phyloP scores from a whole-genome alignment of 2,888 invertebrate genomes.

The Cinara cedri region DNA sequence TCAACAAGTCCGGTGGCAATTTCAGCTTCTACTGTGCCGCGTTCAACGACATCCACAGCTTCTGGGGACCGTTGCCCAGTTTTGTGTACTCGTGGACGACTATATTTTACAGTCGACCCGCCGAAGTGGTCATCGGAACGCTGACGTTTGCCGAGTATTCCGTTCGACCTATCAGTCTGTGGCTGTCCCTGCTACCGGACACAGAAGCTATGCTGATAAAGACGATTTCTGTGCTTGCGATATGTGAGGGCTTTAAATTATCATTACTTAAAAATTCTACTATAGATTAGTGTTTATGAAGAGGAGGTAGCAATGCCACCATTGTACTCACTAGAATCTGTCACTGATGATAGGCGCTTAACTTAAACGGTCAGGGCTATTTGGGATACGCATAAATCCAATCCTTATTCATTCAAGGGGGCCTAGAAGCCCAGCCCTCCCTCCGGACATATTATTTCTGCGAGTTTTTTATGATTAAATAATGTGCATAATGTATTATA shows the following conservation, averaged over 20 bases:
- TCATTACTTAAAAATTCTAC: too few relatives aligned
- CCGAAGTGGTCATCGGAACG: conserved; percentile 78
- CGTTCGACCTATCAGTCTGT: conserved; percentile 64
- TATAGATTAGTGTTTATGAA: too few relatives aligned
- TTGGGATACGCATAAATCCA: too few relatives aligned
- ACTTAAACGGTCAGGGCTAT: too few relatives aligned
- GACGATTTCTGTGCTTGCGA: conserved; percentile 69
- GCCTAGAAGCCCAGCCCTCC: too few relatives aligned
- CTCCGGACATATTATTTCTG: too few relatives aligned
- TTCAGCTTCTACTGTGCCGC: conserved; percentile 80
- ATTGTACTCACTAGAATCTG: too few relatives aligned
- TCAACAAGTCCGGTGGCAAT: conserved; percentile 81
- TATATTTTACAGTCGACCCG: conserved; percentile 75
- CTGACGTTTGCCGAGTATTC: conserved; percentile 79
- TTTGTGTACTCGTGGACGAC: conserved; percentile 81
- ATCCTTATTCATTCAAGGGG: too few relatives aligned
- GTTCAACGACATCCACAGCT: conserved; percentile 71
- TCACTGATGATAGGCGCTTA: too few relatives aligned
- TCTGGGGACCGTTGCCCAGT: conserved; percentile 75
- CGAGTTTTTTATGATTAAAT: too few relatives aligned
- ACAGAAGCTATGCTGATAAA: conserved; percentile 66
- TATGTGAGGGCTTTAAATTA: conserved; percentile 67
- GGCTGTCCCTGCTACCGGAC: conserved; percentile 63
- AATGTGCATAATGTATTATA: too few relatives aligned
- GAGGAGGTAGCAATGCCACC: too few relatives aligned